These are phyloP conservation scores for Ceratina australensis DNA, from an alignment of 1,140 invertebrate species.

Conservation along the genomic window DNA sequence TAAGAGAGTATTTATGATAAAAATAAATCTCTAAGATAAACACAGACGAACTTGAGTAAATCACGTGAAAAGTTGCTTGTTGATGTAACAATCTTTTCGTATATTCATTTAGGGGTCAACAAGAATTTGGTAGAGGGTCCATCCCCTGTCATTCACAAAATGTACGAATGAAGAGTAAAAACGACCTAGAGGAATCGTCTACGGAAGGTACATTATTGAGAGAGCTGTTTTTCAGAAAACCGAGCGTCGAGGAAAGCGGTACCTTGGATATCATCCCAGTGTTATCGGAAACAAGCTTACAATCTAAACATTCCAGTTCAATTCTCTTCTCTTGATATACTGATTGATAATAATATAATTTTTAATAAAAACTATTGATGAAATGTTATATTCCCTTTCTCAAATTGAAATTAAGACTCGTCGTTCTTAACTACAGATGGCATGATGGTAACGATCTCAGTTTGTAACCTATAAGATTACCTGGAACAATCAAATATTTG, in stretches of 20 bases:
- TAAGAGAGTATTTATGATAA: not conserved
- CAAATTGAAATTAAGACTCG: too few species aligned
- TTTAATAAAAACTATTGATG: too few species aligned
- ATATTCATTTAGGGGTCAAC: not conserved
- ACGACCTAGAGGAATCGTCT: conserved; percentile 62
- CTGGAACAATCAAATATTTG: too few species aligned
- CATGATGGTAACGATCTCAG: too few species aligned
- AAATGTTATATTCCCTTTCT: too few species aligned
- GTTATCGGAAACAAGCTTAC: conserved; percentile 5
- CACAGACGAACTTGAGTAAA: not conserved
- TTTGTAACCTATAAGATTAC: too few species aligned
- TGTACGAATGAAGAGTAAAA: conserved; percentile 55
- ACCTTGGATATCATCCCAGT: conserved; percentile 32
- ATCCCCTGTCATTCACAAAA: conserved; percentile 14
- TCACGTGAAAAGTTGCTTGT: not conserved
- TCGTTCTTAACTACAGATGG: too few species aligned
- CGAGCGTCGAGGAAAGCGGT: conserved; percentile 58
- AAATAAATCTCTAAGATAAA: not conserved
- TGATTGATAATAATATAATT: too few species aligned
- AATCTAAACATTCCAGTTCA: not conserved
- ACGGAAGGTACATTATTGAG: conserved; percentile 62
- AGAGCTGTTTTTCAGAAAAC: conserved; percentile 65
- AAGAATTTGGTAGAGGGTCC: conserved; percentile 7
- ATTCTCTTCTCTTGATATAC: not conserved
- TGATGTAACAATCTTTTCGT: not conserved